Evolutionary conservation across 2,888 invertebrate genomes (phyloP).

Genomic region (Elysia crispata): DNA sequence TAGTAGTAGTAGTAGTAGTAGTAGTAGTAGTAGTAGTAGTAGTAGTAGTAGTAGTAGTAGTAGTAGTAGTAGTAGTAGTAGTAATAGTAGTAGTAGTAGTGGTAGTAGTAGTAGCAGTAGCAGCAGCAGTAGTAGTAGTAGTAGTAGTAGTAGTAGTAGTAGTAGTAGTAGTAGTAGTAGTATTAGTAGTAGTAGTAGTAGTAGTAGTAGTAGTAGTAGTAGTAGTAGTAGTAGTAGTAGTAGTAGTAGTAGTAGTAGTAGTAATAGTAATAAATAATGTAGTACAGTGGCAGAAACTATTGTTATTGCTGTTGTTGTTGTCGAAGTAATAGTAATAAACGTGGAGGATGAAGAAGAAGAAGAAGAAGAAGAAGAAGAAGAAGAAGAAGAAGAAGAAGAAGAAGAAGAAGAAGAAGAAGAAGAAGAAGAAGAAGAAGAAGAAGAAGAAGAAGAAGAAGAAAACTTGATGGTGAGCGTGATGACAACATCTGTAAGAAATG

Average conservation of each 20-base stretch:
- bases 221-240: slow-evolving; percentile 19
- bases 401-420: not conserved
- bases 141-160: slow-evolving; percentile 18
- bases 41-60: too few species aligned
- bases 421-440: not conserved
- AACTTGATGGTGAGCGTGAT: too few species aligned
- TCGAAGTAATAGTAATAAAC: not conserved
- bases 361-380: not conserved
- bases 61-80: too few species aligned
- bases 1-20: too few species aligned
- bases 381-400: not conserved
- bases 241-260: slow-evolving; percentile 19
- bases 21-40: too few species aligned
- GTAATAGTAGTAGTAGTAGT: not conserved
- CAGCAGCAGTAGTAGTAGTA: slow-evolving; percentile 2
- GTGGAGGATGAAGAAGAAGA: not conserved
- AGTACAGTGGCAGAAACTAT: not conserved
- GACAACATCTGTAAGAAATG: too few species aligned
- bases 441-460: too few species aligned
- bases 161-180: slow-evolving; percentile 19
- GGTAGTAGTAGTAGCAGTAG: slow-evolving; percentile 10
- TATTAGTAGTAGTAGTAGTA: slow-evolving; percentile 15
- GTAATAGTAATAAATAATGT: slow-evolving; percentile 11
- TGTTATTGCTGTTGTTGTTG: not conserved
- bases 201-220: slow-evolving; percentile 19